phyloP scores from a whole-genome alignment of 30 jellyfish, hydroid and myxozoan species.

The Clytia hemisphaerica region DNA sequence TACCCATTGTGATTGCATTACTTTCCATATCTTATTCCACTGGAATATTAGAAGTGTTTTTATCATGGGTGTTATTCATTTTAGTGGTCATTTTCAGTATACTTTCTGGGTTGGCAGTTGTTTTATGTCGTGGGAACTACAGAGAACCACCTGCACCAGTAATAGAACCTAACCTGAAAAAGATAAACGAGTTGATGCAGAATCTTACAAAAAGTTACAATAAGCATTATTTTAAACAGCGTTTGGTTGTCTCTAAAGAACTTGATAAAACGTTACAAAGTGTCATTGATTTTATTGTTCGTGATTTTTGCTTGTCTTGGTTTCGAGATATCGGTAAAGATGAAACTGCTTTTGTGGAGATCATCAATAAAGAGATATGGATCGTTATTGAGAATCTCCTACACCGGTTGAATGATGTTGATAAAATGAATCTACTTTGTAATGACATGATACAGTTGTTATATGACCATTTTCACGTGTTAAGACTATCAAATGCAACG shows the following conservation, averaged over 20 bases:
- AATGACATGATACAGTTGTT: slow-evolving; percentile 61
- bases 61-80: slow-evolving; percentile 47
- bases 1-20: no score
- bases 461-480: slow-evolving; percentile 79
- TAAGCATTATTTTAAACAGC: slow-evolving; percentile 69
- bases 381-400: slow-evolving; percentile 67
- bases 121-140: slow-evolving; percentile 78
- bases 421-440: slow-evolving; percentile 76
- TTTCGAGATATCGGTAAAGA: slow-evolving; percentile 91
- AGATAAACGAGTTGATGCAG: slow-evolving; percentile 51
- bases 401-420: slow-evolving; percentile 72
- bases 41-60: slow-evolving; percentile 51
- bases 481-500: slow-evolving; percentile 87
- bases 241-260: slow-evolving; percentile 69
- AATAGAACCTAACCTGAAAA: slow-evolving; percentile 62
- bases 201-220: slow-evolving; percentile 57
- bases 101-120: slow-evolving; percentile 77
- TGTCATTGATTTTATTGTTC: slow-evolving; percentile 67
- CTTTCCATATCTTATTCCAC: slow-evolving; percentile 36
- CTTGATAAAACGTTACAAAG: slow-evolving; percentile 80
- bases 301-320: slow-evolving; percentile 93
- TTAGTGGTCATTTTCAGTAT: slow-evolving; percentile 55
- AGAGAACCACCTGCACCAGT: slow-evolving; percentile 88
- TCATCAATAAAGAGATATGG: slow-evolving; percentile 89
- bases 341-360: slow-evolving; percentile 97